phyloP scores from a whole-genome alignment of 2,888 invertebrate species.

The Melinaea menophilus region DNA sequence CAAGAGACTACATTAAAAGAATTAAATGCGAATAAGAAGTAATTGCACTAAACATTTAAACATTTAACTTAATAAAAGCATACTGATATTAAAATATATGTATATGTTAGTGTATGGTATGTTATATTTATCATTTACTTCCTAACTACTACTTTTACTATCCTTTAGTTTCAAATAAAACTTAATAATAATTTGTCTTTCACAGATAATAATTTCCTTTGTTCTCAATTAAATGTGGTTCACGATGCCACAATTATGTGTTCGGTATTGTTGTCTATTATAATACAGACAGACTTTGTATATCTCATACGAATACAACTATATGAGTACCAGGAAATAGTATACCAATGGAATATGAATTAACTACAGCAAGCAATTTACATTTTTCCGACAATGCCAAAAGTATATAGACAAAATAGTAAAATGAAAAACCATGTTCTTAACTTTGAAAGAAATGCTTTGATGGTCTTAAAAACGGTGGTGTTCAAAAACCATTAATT shows the following conservation, averaged over 20 bases:
- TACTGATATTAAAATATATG: background rate
- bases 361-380: slow-evolving; percentile 11
- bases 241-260: slow-evolving; percentile 26
- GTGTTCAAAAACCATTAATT: no score
- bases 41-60: background rate
- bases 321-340: slow-evolving; percentile 15
- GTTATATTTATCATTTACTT: background rate
- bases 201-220: slow-evolving; percentile 21
- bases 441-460: background rate
- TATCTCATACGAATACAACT: slow-evolving; percentile 23
- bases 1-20: background rate
- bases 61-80: background rate
- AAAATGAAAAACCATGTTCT: background rate
- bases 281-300: slow-evolving; percentile 24
- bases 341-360: slow-evolving; percentile 14
- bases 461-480: background rate
- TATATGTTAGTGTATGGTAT: background rate
- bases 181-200: slow-evolving; percentile 7
- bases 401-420: background rate
- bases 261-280: slow-evolving; percentile 25
- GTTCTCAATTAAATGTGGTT: slow-evolving; percentile 14
- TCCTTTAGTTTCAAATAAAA: background rate
- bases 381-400: background rate
- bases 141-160: background rate
- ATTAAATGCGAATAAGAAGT: background rate